Conservation (phyloP, 1,140 invertebrate species). For the Meloidogyne exigua region DNA sequence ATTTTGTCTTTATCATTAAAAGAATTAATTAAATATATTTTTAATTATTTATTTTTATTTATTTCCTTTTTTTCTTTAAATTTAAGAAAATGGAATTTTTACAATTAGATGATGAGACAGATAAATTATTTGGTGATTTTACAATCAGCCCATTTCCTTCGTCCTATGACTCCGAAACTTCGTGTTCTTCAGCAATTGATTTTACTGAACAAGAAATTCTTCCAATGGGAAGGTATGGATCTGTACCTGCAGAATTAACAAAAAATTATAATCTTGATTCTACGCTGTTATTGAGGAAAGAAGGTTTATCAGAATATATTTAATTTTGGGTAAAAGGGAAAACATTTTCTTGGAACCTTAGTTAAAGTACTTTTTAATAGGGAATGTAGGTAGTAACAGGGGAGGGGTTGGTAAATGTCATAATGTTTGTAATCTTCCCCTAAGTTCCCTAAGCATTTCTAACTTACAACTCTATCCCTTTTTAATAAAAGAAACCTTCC, state of each 20-base stretch:
- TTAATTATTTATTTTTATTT: no score
- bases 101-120: slow-evolving; percentile 34
- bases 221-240: slow-evolving; percentile 24
- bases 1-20: no score
- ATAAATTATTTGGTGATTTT: slow-evolving; percentile 7
- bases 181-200: background rate
- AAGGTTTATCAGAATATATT: slow-evolving; percentile 12
- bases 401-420: no score
- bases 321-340: background rate
- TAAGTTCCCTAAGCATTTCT: no score
- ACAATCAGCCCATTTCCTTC: background rate
- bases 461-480: no score
- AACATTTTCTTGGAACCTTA: no score
- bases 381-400: no score
- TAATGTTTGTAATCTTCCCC: no score
- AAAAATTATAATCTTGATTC: slow-evolving; percentile 36
- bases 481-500: no score
- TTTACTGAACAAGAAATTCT: background rate
- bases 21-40: no score
- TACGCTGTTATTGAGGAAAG: slow-evolving; percentile 32
- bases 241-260: slow-evolving; percentile 20
- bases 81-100: background rate
- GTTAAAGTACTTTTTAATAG: no score
- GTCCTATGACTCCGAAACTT: background rate
- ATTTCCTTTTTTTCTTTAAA: no score